phyloP scores from a whole-genome alignment of 2,113 vertebrate genomes.

The Oncorhynchus gorbuscha region DNA sequence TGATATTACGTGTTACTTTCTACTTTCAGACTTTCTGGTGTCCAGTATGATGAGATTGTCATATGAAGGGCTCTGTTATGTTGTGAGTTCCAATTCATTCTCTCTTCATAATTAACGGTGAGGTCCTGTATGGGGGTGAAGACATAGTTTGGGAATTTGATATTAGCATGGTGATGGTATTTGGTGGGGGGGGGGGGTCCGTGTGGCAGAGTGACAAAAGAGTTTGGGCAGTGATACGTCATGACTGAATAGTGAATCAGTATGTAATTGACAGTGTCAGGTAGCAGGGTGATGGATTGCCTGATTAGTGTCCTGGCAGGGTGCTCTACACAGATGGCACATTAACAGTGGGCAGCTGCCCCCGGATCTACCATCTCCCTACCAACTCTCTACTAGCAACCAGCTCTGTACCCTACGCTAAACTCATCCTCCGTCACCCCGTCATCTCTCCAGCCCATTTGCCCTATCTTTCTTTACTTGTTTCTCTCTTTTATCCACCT shows the following conservation, averaged over 20 bases:
- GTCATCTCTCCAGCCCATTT: conserved; percentile 15
- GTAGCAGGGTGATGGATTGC: conserved; percentile 87
- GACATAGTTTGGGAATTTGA: too few relatives aligned
- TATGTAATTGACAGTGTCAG: conserved; percentile 81
- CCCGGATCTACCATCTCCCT: not conserved
- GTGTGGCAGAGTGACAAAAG: not conserved
- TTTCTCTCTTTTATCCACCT: not conserved
- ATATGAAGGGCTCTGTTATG: too few relatives aligned
- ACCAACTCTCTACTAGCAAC: not conserved
- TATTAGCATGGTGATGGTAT: not conserved
- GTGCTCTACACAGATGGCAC: conserved; percentile 75
- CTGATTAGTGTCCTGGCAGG: conserved; percentile 79
- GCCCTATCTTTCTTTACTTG: not conserved
- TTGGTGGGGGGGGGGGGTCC: not conserved
- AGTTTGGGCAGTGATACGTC: too few relatives aligned
- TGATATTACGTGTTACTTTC: too few relatives aligned
- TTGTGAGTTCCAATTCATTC: too few relatives aligned
- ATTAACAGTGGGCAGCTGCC: conserved; percentile 71
- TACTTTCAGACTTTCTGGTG: too few relatives aligned
- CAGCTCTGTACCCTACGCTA: not conserved
- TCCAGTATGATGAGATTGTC: too few relatives aligned
- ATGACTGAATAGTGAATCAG: conserved; percentile 19
- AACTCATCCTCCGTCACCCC: conserved; percentile 1
- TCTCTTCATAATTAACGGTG: too few relatives aligned
- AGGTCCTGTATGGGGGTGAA: too few relatives aligned